Conservation (phyloP, 2,797 vertebrate genomes). For the Megalops cyprinoides region DNA sequence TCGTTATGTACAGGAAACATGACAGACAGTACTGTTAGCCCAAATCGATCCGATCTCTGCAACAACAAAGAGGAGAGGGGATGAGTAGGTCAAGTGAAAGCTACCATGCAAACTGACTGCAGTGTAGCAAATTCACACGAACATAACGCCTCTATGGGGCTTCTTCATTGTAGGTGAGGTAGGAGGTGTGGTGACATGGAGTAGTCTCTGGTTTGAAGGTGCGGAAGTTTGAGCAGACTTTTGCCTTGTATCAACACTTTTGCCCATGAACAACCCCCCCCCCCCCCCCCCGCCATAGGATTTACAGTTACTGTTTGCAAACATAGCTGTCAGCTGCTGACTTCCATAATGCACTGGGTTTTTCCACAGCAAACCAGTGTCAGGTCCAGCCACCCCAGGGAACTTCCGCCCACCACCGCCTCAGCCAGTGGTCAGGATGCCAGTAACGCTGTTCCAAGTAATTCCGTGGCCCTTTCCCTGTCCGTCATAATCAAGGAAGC, state of each 20-base stretch:
- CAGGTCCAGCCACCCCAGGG: background rate
- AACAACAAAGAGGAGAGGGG: too few relatives aligned
- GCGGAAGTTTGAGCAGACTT: too few relatives aligned
- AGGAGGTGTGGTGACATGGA: too few relatives aligned
- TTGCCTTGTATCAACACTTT: too few relatives aligned
- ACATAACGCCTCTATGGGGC: too few relatives aligned
- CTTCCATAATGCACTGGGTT: background rate
- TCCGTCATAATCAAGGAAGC: background rate
- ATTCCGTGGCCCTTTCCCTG: background rate
- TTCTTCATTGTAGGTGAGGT: too few relatives aligned
- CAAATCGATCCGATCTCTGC: background rate
- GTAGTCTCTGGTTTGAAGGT: too few relatives aligned
- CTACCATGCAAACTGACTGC: too few relatives aligned
- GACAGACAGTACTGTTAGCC: background rate
- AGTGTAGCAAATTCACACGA: background rate
- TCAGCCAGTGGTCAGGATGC: background rate
- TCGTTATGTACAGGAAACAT: background rate
- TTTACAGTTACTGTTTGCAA: too few relatives aligned
- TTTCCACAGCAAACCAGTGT: background rate
- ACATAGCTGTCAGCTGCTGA: background rate
- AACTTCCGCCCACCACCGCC: slow-evolving; percentile 5
- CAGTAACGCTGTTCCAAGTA: background rate
- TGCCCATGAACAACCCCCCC: too few relatives aligned
- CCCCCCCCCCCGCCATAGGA: too few relatives aligned
- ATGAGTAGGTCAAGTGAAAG: too few relatives aligned